phyloP scores from a whole-genome alignment of 1,140 invertebrate species.

The Ceratina japonica region DNA sequence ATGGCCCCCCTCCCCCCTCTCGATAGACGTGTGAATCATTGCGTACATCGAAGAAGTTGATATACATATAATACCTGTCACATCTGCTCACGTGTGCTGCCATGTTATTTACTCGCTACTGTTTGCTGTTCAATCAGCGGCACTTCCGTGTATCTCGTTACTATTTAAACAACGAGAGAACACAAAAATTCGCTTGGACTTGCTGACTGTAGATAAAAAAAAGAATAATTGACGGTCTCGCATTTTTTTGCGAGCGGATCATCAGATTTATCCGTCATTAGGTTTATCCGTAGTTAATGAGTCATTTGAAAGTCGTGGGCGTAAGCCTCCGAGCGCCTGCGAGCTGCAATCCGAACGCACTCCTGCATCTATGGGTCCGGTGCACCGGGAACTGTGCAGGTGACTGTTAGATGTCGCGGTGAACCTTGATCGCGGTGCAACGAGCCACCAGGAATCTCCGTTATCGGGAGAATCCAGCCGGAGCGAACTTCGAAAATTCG shows the following conservation, averaged over 20 bases:
- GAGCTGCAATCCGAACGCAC: neutral
- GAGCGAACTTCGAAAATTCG: neutral
- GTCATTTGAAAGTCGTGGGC: neutral
- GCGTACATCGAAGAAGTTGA: too few relatives aligned
- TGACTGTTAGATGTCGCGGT: constrained; percentile 56
- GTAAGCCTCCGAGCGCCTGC: neutral
- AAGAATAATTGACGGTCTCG: too few relatives aligned
- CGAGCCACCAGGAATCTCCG: constrained; percentile 10
- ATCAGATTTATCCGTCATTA: too few relatives aligned
- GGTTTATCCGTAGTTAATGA: neutral
- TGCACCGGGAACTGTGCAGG: constrained; percentile 17
- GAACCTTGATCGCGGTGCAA: constrained; percentile 14
- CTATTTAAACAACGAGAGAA: too few relatives aligned
- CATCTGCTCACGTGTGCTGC: too few relatives aligned
- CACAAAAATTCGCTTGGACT: too few relatives aligned
- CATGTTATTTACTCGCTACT: too few relatives aligned
- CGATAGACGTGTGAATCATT: neutral
- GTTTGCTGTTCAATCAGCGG: too few relatives aligned
- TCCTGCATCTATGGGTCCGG: constrained; percentile 15
- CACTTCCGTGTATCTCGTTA: too few relatives aligned
- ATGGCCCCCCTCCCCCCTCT: neutral
- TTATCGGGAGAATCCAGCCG: constrained; percentile 23
- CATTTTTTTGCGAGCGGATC: too few relatives aligned
- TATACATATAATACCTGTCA: too few relatives aligned
- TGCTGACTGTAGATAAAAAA: too few relatives aligned